Evolutionary conservation across 92 coral and sea anemone genomes (phyloP), one percentile per base, ranked within the genome.

Genomic region (Blastomussa wellsi): DNA sequence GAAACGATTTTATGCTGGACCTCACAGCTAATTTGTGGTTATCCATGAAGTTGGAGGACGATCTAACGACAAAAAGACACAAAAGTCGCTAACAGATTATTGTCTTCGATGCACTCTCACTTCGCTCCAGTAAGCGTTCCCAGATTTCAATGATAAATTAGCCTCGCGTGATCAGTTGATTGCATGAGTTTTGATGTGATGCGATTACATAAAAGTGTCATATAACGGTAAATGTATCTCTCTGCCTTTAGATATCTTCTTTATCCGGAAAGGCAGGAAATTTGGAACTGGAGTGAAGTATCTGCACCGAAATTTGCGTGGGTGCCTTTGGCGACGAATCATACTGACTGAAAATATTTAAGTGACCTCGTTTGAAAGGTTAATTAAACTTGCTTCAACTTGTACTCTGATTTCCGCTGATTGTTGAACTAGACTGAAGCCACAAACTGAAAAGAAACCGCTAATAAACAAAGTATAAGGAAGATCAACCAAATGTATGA

Each of bases 81-180:
- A 10, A 42, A 83, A 53, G 32, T 33, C 74, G 72, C 15, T 48
- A 59, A 83, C 87, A 83, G 87, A 83, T 48, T 11, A 41, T 81
- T 15, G 64, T 57, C 29, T 22, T 52, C 72, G 20, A n/a, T 49
- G 35, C 1, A n/a, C 74, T 15, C 22, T 49, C 10, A 39, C 38
- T 5, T 12, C 14, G 70, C 11, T 32, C 15, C 60, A 10, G 10
- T 13, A 32, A 12, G 10, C 44, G 28, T 29, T 8, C n/a, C 33
- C 15, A 36, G 84, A 69, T 41, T 68, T 19, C 0, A 44, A 1
- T 79, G n/a, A 28, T 10, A n/a, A 31, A 47, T 2, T 26, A 0
- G 26, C 15, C 15, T 36, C 26, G 85, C 68, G 55, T 82, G 78
- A 68, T 68, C 20, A 48, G 28, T 55, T 5, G 59, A 66, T 48